Conservation (phyloP, 2,888 invertebrate genomes). For the Apamea monoglypha region DNA sequence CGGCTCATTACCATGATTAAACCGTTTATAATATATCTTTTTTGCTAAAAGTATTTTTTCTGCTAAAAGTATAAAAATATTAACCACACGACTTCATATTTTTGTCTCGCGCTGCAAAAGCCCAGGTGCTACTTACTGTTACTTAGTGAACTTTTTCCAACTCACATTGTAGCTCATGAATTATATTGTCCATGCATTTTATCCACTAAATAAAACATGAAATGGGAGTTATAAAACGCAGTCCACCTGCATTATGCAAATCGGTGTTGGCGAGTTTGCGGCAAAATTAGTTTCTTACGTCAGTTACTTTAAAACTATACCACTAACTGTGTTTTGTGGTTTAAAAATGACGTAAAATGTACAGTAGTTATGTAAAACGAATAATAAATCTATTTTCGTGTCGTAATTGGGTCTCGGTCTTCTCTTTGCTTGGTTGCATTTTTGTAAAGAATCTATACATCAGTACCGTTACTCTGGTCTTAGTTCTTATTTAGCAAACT, state of each 20-base stretch:
- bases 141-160: slow-evolving; percentile 35
- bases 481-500: slow-evolving; percentile 30
- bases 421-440: slow-evolving; percentile 32
- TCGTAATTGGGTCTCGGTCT: slow-evolving; percentile 40
- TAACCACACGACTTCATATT: slow-evolving; percentile 11
- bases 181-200: slow-evolving; percentile 50
- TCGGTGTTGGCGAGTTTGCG: slow-evolving; percentile 61
- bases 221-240: slow-evolving; percentile 51
- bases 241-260: slow-evolving; percentile 73
- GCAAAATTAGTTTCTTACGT: slow-evolving; percentile 65
- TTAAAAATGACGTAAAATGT: slow-evolving; percentile 32
- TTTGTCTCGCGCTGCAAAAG: slow-evolving; percentile 14
- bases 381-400: slow-evolving; percentile 26
- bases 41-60: background rate
- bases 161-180: slow-evolving; percentile 25
- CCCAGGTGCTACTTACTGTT: slow-evolving; percentile 35
- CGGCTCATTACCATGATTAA: slow-evolving; percentile 30
- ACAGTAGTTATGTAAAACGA: slow-evolving; percentile 29
- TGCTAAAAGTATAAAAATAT: background rate
- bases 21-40: slow-evolving; percentile 9
- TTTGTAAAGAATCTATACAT: slow-evolving; percentile 29
- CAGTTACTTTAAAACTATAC: slow-evolving; percentile 34
- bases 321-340: slow-evolving; percentile 31
- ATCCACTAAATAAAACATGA: slow-evolving; percentile 57
- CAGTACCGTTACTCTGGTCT: slow-evolving; percentile 36